Conservation (phyloP, 2,113 vertebrate genomes). For the Anseranas semipalmata region DNA sequence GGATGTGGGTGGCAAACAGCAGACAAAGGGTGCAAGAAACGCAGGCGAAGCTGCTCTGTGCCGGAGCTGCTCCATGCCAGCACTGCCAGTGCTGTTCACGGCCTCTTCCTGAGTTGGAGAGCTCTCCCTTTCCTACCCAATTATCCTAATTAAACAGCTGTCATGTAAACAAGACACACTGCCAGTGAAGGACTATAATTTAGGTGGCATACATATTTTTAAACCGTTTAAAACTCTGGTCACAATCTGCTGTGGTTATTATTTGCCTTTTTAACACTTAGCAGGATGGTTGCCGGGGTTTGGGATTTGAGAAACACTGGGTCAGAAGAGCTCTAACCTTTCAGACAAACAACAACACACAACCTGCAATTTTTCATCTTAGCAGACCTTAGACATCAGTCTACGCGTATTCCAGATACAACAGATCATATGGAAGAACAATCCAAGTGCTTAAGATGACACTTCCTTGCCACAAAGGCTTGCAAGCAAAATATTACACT, state of each 20-base stretch:
- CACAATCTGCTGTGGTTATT: rapidly evolving
- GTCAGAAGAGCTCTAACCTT: not conserved
- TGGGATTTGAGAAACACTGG: not conserved
- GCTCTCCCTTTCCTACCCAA: not conserved
- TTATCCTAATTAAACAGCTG: not conserved
- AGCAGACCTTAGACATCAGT: not conserved
- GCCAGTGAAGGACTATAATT: not conserved
- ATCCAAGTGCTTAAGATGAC: rapidly evolving
- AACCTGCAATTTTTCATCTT: not conserved
- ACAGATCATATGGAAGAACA: not conserved
- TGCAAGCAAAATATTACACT: rapidly evolving
- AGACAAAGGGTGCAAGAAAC: rapidly evolving
- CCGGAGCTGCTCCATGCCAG: not conserved
- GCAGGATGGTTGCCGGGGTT: not conserved
- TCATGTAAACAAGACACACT: not conserved
- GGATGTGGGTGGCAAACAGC: rapidly evolving
- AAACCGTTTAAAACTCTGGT: not conserved
- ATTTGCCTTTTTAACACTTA: not conserved
- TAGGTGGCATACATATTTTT: not conserved
- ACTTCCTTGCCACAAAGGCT: not conserved
- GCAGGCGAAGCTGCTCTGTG: not conserved
- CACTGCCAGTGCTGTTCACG: not conserved
- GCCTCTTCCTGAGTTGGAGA: not conserved
- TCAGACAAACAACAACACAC: not conserved
- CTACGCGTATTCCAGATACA: not conserved